Evolutionary conservation across 2,113 vertebrate genomes (phyloP), one percentile per base, ranked within the genome.

Genomic region (Silurus meridionalis): DNA sequence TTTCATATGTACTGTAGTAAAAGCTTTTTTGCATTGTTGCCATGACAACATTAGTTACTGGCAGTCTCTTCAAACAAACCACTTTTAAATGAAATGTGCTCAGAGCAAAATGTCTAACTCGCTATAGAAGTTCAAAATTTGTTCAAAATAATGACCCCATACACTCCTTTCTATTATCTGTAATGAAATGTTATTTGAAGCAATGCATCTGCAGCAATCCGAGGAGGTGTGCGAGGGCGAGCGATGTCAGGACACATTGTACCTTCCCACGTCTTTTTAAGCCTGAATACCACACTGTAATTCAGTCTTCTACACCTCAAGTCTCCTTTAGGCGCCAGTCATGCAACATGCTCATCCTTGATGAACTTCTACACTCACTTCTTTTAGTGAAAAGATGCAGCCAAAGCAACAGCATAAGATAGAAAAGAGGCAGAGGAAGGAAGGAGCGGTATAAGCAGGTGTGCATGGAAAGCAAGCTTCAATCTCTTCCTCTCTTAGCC

Each of bases 21-120:
- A 57, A 17, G 78, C 78, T 58, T 71, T 23, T 63, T 74, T 82
- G 57, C 58, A 87, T 75, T 83, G 75, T 87, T 83, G 74, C 89
- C 64, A 87, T 90, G 83, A 83, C 86, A 87, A 88, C 86, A 60
- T 50, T 52, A 37, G 21, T 89, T 10, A 84, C 46, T 64, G 67
- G 48, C 78, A 37, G 77, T 64, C 55, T 69, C 66, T 82, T 74
- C 37, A 21, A 55, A 86, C 50, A 75, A 82, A 66, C 4, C 17
- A 52, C 50, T 79, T 79, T 55, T 52, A 66, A 80, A 85, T 17
- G 28, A 80, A 66, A 80, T n/a, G 28, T 23, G n/a, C 58, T 77
- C 60, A 19, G 23, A 60, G 3, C 55, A 79, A 53, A 11, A 64
- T 25, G 28, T 57, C 60, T 15, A 67, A 67, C 55, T 80, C 0